A percentile compares a stretch with the other conserved stretches of the same genome.
Conservation (phyloP, 2,113 vertebrate genomes). For the Anguilla rostrata region DNA sequence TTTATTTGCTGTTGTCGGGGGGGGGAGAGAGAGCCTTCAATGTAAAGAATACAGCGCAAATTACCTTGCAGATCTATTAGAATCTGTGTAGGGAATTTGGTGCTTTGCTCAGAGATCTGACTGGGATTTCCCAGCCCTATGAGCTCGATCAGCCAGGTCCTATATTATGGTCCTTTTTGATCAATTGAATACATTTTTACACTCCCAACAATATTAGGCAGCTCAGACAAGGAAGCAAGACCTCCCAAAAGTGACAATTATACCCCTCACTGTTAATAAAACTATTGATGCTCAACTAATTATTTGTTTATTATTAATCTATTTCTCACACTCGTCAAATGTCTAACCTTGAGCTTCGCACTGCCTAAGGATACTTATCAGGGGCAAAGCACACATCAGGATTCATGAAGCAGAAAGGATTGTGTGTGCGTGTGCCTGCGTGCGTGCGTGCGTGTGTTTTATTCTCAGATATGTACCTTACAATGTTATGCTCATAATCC, state of each 20-base stretch:
- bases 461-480: conserved; percentile 25
- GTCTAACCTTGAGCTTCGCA: conserved; percentile 66
- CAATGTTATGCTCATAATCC: conserved; percentile 46
- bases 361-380: conserved; percentile 27
- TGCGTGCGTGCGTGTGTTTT: background rate
- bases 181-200: background rate
- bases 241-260: conserved; percentile 78
- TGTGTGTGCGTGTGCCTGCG: background rate
- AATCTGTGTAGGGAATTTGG: too few species aligned
- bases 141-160: background rate
- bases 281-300: conserved; percentile 74
- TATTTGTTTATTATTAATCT: conserved; percentile 68
- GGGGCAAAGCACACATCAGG: conserved; percentile 50
- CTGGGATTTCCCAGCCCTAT: background rate
- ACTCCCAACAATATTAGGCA: background rate
- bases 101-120: background rate
- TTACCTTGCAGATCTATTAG: too few species aligned
- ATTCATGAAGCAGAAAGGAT: conserved; percentile 54
- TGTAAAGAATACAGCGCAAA: too few species aligned
- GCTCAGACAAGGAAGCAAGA: conserved; percentile 33
- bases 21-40: too few species aligned
- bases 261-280: conserved; percentile 72
- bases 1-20: too few species aligned
- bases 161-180: background rate
- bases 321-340: conserved; percentile 60